A percentile compares a stretch with the other conserved stretches of the same genome.
phyloP scores from a whole-genome alignment of 37 sponge, comb jelly and placozoan species.

The Corticium candelabrum region DNA sequence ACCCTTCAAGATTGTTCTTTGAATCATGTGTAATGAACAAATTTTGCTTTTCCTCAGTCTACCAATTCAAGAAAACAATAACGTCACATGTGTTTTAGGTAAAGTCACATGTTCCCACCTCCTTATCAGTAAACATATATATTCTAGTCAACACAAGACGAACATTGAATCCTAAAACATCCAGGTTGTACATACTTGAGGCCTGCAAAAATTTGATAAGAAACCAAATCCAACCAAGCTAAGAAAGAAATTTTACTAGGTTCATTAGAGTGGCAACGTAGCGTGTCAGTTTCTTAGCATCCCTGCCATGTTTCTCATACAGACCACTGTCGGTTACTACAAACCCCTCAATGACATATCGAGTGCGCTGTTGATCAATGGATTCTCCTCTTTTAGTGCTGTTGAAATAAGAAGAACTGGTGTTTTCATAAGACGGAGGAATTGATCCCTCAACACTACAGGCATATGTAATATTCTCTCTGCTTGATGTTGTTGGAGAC shows the following conservation, averaged over 20 bases:
- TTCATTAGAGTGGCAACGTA: background rate
- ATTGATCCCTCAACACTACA: too few relatives aligned
- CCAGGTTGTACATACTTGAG: background rate
- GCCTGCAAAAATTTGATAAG: background rate
- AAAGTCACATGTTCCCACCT: background rate
- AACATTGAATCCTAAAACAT: background rate
- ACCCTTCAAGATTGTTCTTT: background rate
- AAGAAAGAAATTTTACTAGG: background rate
- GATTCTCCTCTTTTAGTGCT: too few relatives aligned
- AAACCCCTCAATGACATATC: background rate
- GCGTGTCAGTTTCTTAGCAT: background rate
- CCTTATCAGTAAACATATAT: background rate
- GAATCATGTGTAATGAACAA: background rate
- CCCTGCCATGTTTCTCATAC: too few relatives aligned
- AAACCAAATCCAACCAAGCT: background rate
- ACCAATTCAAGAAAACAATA: background rate
- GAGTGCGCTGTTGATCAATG: background rate
- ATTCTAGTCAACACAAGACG: background rate
- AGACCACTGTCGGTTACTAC: background rate
- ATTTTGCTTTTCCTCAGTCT: background rate
- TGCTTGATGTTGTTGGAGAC: too few relatives aligned
- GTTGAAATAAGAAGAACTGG: too few relatives aligned
- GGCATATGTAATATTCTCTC: too few relatives aligned
- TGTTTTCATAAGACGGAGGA: too few relatives aligned
- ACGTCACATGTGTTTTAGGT: background rate